Evolutionary conservation across 2,797 vertebrate species (phyloP), one percentile per base, ranked within the genome.

Genomic region (Halcyon smyrnensis): DNA sequence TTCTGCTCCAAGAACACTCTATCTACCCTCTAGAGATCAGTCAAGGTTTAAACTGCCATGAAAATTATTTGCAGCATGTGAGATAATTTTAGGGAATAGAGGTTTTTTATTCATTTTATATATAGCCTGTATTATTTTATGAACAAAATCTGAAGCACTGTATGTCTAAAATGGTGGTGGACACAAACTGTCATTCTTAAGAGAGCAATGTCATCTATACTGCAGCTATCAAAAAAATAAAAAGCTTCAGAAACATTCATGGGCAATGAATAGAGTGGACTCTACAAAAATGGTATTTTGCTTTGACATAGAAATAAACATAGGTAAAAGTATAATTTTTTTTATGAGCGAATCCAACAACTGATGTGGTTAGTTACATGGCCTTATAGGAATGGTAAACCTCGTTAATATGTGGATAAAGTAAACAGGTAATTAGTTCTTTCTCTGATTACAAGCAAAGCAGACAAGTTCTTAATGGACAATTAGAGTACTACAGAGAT

Each of bases 1-100:
- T 96, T 96, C 73, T 84, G 86, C 56, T 96, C 32, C 65, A 86
- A 91, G 68, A 95, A 75, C 11, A 41, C 90, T 90, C 34, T 76
- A 39, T 76, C 30, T 65, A 82, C 50, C 46, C 89, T 53, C 88
- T 77, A n/a, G 54, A 94, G 67, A 92, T 76, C 54, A 57, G 70
- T 63, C 34, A 85, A 89, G 48, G 67, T 62, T 93, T 84, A 88
- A 96, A 94, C 60, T 64, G 56, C 16, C n/a, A 77, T 84, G 53
- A 89, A 89, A 79, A 94, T 90, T 67, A 87, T 89, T 76, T 93
- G 37, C 18, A 23, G 53, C 54, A 62, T 16, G 39, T 67, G 65
- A 89, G 53, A 84, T 76, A 56, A 89, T 41, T 81, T 36, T 45
- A 78, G 25, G 76, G 68, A 80, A 85, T 23, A 23, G 41, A 56